Evolutionary conservation across 1,140 invertebrate species (phyloP), one percentile per base, ranked within the genome.

Genomic region (Drosophila serrata): DNA sequence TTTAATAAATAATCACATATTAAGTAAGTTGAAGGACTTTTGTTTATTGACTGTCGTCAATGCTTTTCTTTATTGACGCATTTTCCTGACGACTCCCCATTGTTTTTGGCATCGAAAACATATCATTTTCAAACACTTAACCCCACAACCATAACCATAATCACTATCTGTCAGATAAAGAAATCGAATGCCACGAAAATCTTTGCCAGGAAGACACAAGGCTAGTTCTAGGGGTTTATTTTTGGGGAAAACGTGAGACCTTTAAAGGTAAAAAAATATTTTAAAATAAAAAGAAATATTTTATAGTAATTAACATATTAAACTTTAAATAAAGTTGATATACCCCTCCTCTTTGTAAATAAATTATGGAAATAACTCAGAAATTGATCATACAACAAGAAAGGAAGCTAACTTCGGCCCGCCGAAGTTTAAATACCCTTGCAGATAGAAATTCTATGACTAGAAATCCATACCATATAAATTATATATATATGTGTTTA

Each of bases 111-210:
- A 1, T 40, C 33, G 7, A 8, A 17, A 42, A 27, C 22, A 42
- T 11, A 49, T 15, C n/a, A 15, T 35, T n/a, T 17, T 29, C n/a
- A 8, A 17, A 37, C 51, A 31, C 49, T 33, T 19, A 17, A 9
- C 13, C 9, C 27, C 8, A 61, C 4, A 24, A 24, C 24, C 24
- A 24, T 24, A 24, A 11, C 17, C 17, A 35, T 8, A 55, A 29
- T 27, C 27, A 57, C 53, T 29, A 42, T 58, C 60, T 63, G 51
- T 63, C 60, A 58, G n/a, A 40, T 13, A 63, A 57, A 63, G 19
- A 40, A 5, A 1, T 11, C 6, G 22, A 13, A 4, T 31, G 33
- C 11, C 33, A 24, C 17, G 12, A n/a, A 56, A 56, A 39, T 39
- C 17, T 6, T 2, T 1, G 2, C 0, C 15, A 27, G 24, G 15